Base-by-base conservation (phyloP, 2,113 vertebrate genomes). In the Zapus hudsonius region DNA sequence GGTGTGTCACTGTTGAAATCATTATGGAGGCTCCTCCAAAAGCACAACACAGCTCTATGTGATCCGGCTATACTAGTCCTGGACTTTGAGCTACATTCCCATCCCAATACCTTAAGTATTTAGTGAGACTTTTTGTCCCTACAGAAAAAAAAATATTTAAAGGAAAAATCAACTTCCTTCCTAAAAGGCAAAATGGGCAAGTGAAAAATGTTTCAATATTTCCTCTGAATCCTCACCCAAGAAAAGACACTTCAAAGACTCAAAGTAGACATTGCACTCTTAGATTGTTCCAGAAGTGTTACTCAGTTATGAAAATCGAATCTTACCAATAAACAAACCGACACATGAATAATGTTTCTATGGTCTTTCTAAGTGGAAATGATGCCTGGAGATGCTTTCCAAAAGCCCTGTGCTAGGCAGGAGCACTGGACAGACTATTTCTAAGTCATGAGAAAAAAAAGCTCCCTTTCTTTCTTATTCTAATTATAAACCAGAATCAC, bases 401-500 rank as follows among this genome's bases (percentile, higher is more conserved):
- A 25, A 59, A 87, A 85, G 75, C 27, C 27, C 31, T 83, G 8
- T 73, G 20, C 78, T 55, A 91, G n/a, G 55, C 40, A 81, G 20
- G 52, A 73, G n/a, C 44, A 27, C 40, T 44, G 42, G 36, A 29
- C 9, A 94, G 55, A 69, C 10, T 69, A 5, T 61, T 55, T 66
- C 36, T 82, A 64, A 92, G 84, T 76, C 67, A 40, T n/a, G 10
- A n/a, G 57, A 82, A 87, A 91, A 78, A 27, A 75, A 90, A 61
- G 44, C 84, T 92, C 8, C 4, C 42, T 64, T n/a, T n/a, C n/a
- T n/a, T 84, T 29, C 0, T 29, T 42, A 73, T 67, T 75, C n/a
- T n/a, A n/a, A 44, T 63, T 67, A 63, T 73, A 88, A 86, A 91
- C 70, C 31, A 1, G 15, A 74, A 91, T 76, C 92, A 94, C 94